Evolutionary conservation across 1,140 invertebrate genomes (phyloP).

Genomic region (Colletes latitarsis): DNA sequence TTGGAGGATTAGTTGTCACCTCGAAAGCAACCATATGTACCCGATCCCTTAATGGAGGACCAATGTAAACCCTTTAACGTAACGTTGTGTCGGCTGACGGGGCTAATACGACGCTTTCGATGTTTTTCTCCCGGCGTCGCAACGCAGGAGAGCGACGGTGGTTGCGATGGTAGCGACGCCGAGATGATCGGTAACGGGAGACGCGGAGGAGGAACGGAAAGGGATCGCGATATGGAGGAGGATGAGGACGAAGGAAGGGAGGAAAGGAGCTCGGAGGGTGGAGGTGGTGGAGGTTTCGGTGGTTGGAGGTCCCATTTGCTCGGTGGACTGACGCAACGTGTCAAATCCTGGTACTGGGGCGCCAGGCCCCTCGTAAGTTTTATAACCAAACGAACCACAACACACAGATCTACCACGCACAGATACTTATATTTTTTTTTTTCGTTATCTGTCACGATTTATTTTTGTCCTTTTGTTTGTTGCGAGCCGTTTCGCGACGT

Average conservation of each 20-base stretch:
- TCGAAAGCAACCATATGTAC: too few species aligned
- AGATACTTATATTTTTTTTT: constrained; percentile 11
- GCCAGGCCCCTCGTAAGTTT: constrained; percentile 94
- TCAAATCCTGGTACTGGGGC: constrained; percentile 97
- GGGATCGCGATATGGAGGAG: constrained; percentile 79
- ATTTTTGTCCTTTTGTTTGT: constrained; percentile 34
- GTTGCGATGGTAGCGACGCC: constrained; percentile 80
- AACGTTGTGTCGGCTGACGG: constrained; percentile 1
- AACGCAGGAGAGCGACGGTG: constrained; percentile 78
- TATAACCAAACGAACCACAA: constrained; percentile 47
- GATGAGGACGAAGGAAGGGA: constrained; percentile 80
- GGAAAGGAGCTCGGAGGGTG: constrained; percentile 79
- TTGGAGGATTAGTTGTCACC: too few species aligned
- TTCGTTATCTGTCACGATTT: constrained; percentile 1
- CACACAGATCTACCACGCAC: constrained; percentile 43
- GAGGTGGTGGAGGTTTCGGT: constrained; percentile 91
- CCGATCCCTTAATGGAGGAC: too few species aligned
- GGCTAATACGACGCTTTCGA: constrained; percentile 66
- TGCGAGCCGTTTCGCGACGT: neutral
- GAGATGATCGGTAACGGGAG: constrained; percentile 80
- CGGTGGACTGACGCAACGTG: constrained; percentile 95
- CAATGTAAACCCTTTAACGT: too few species aligned
- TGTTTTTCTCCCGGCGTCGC: constrained; percentile 69
- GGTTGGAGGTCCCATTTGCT: constrained; percentile 92
- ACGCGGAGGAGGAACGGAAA: constrained; percentile 84